Conservation (phyloP, 2,888 invertebrate genomes). For the Spodoptera exigua region DNA sequence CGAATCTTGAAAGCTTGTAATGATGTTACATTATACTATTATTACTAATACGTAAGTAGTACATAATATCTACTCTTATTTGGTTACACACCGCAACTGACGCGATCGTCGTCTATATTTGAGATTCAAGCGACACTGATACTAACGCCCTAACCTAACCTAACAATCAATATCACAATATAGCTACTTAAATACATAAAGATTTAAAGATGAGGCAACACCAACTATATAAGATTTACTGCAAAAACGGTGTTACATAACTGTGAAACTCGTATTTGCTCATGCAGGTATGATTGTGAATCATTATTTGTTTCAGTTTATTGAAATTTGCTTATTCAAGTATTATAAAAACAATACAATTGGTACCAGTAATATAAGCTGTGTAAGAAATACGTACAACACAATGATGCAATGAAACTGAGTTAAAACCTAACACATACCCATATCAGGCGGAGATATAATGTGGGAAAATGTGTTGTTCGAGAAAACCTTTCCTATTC, state of each 20-base stretch:
- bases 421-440: no score
- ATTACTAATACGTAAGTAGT: conserved; percentile 33
- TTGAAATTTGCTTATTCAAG: conserved; percentile 11
- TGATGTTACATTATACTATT: conserved; percentile 45
- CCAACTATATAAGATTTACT: conserved; percentile 66
- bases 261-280: conserved; percentile 43
- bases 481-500: no score
- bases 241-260: conserved; percentile 52
- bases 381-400: no score
- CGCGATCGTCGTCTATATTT: conserved; percentile 44
- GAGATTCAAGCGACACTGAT: conserved; percentile 67
- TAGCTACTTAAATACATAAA: conserved; percentile 76
- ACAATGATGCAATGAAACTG: no score
- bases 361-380: no score
- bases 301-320: conserved; percentile 27
- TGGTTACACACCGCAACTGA: conserved; percentile 54
- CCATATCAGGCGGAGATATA: no score
- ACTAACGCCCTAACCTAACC: conserved; percentile 68
- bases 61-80: conserved; percentile 50
- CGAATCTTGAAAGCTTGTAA: conserved; percentile 72
- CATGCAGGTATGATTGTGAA: conserved; percentile 30
- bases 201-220: conserved; percentile 75
- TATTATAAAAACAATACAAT: conserved; percentile 15
- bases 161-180: conserved; percentile 85
- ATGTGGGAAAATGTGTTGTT: no score